Conservation (phyloP, 2,113 vertebrate species). For the Oxyruncus cristatus region DNA sequence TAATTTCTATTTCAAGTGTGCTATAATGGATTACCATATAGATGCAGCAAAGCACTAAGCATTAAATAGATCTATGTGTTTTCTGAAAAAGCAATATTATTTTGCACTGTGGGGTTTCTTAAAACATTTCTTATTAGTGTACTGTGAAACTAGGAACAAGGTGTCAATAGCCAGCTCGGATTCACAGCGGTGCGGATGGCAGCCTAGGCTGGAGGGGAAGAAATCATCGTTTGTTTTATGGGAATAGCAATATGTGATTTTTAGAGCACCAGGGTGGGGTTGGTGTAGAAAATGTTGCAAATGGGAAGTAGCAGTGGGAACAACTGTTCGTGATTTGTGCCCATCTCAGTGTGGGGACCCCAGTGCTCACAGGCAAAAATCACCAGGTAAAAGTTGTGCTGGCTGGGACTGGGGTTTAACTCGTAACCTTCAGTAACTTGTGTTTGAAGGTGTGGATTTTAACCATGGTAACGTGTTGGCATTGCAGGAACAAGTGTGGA, state of each 20-base stretch:
- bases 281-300: background rate
- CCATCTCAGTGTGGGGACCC: accelerated
- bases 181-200: slow-evolving; percentile 21
- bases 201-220: background rate
- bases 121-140: slow-evolving; percentile 62
- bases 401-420: background rate
- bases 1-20: slow-evolving; percentile 90
- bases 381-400: background rate
- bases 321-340: accelerated
- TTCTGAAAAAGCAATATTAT: slow-evolving; percentile 73
- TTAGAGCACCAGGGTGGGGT: background rate
- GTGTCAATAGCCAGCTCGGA: slow-evolving; percentile 61
- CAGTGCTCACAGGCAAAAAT: accelerated
- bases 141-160: slow-evolving; percentile 53
- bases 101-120: slow-evolving; percentile 67
- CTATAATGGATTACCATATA: slow-evolving; percentile 87
- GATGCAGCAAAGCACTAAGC: slow-evolving; percentile 73
- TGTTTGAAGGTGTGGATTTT: background rate
- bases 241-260: background rate
- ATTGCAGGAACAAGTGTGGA: background rate
- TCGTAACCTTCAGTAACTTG: background rate
- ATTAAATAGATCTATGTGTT: slow-evolving; percentile 74
- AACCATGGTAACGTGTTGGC: background rate
- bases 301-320: background rate
- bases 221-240: background rate